A percentile compares a stretch with the other conserved stretches of the same genome.
These are phyloP conservation scores for Tautogolabrus adspersus DNA, from an alignment of 2,113 vertebrate species.

Conservation along the genomic window DNA sequence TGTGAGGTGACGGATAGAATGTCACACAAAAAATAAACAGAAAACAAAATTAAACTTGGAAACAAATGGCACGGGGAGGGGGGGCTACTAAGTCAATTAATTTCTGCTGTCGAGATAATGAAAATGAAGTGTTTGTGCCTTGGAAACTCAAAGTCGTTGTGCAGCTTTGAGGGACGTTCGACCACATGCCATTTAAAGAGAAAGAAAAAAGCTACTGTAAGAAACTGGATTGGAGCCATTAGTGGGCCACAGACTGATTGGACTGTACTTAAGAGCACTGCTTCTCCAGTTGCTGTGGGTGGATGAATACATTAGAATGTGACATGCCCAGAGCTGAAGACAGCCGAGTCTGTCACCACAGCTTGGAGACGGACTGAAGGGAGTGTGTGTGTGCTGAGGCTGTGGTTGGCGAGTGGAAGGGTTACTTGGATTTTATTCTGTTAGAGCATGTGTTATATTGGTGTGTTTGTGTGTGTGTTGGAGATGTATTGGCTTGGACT, in stretches of 20 bases:
- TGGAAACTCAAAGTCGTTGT: slow-evolving; percentile 34
- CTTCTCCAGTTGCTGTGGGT: slow-evolving; percentile 73
- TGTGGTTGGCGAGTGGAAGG: slow-evolving; percentile 29
- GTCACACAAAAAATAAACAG: slow-evolving; percentile 24
- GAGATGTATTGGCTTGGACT: slow-evolving; percentile 24
- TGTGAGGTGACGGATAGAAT: slow-evolving; percentile 35
- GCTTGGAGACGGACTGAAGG: slow-evolving; percentile 34
- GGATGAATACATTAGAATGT: slow-evolving; percentile 76
- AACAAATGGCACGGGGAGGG: slow-evolving; percentile 35
- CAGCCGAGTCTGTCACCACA: slow-evolving; percentile 59
- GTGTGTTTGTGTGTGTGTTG: slow-evolving; percentile 20
- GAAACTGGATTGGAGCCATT: slow-evolving; percentile 69
- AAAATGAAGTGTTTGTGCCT: slow-evolving; percentile 44
- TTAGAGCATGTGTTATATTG: slow-evolving; percentile 40
- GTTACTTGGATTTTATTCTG: slow-evolving; percentile 45
- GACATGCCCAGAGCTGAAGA: slow-evolving; percentile 68
- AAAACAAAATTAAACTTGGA: slow-evolving; percentile 42
- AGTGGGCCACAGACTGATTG: slow-evolving; percentile 70
- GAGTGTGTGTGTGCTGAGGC: slow-evolving; percentile 27
- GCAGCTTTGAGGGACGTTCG: slow-evolving; percentile 53
- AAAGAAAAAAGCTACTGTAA: slow-evolving; percentile 49
- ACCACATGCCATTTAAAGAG: slow-evolving; percentile 63
- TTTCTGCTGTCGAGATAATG: slow-evolving; percentile 44
- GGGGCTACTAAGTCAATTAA: slow-evolving; percentile 35
- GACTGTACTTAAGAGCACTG: slow-evolving; percentile 68